These are phyloP conservation scores for Xiphophorus maculatus DNA, from an alignment of 2,113 vertebrate genomes.

Conservation along the genomic window DNA sequence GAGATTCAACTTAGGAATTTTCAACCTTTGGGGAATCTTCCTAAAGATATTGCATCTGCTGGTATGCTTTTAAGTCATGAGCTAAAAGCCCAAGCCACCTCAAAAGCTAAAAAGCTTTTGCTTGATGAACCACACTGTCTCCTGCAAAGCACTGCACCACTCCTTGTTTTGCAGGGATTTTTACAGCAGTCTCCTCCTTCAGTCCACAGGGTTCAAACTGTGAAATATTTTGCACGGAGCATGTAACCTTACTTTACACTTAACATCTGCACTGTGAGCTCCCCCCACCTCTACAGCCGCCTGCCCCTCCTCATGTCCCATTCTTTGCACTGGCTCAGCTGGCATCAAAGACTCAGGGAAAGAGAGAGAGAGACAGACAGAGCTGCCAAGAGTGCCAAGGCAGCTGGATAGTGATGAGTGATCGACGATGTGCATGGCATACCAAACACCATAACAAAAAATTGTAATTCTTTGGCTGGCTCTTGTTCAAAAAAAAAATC, in stretches of 20 bases:
- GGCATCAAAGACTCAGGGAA: constrained; percentile 64
- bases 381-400: constrained; percentile 61
- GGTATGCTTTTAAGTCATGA: constrained; percentile 39
- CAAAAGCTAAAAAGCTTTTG: constrained; percentile 47
- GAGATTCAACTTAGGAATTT: neutral
- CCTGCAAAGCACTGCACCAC: constrained; percentile 44
- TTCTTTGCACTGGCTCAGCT: constrained; percentile 65
- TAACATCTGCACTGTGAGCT: constrained; percentile 60
- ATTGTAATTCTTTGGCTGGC: constrained; percentile 66
- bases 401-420: constrained; percentile 71
- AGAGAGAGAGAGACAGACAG: constrained; percentile 30
- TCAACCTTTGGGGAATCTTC: neutral
- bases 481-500: constrained; percentile 43
- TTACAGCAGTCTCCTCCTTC: constrained; percentile 23
- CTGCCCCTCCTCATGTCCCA: constrained; percentile 34
- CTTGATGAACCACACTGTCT: constrained; percentile 54
- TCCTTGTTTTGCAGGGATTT: constrained; percentile 33
- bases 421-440: constrained; percentile 65
- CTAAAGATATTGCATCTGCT: constrained; percentile 7
- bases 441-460: constrained; percentile 52
- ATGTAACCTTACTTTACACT: constrained; percentile 49
- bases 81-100: constrained; percentile 47
- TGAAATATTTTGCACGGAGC: constrained; percentile 51
- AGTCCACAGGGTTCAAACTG: constrained; percentile 33
- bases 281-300: neutral